phyloP scores from a whole-genome alignment of 2,113 vertebrate species.

The Formicarius rufipectus region DNA sequence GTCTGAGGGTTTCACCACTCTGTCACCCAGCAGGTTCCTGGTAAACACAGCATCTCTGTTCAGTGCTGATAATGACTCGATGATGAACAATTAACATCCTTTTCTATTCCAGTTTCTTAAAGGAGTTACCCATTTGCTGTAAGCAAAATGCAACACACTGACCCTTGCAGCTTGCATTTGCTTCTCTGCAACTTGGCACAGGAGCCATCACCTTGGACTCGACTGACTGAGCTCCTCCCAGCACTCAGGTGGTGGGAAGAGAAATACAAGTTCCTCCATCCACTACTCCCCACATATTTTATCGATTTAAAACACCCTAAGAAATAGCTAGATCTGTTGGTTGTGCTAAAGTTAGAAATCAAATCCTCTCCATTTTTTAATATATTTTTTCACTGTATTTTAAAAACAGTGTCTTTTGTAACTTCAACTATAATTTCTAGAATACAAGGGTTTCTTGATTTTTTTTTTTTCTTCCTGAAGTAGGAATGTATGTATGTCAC shows the following conservation, averaged over 20 bases:
- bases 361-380: background rate
- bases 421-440: background rate
- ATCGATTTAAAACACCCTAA: background rate
- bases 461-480: background rate
- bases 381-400: background rate
- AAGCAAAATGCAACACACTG: background rate
- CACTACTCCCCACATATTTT: rapidly evolving
- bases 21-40: background rate
- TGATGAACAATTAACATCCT: background rate
- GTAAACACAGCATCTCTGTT: background rate
- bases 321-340: background rate
- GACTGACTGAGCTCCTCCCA: background rate
- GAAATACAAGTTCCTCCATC: background rate
- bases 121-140: background rate
- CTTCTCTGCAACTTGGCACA: background rate
- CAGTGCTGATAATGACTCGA: background rate
- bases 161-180: background rate
- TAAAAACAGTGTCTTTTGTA: background rate
- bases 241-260: rapidly evolving
- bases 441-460: background rate
- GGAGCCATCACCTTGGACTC: background rate
- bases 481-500: background rate
- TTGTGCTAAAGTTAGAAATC: background rate
- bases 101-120: background rate
- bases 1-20: background rate